These are phyloP conservation scores for Oenanthe melanoleuca DNA, from an alignment of 2,113 vertebrate genomes.

Conservation along the genomic window DNA sequence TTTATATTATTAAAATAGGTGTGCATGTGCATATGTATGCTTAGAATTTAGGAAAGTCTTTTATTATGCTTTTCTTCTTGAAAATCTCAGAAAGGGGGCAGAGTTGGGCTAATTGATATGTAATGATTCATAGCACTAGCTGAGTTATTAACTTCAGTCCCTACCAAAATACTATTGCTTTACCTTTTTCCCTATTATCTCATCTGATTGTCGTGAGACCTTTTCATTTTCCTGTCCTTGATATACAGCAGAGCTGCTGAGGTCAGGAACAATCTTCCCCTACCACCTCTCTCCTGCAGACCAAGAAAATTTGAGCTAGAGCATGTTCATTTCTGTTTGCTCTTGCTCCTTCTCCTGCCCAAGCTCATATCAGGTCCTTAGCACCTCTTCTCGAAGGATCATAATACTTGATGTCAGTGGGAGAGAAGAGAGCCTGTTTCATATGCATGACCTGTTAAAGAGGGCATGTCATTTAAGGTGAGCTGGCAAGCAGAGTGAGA, in stretches of 20 bases:
- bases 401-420: neutral
- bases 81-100: neutral
- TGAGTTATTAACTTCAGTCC: neutral
- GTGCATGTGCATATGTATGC: neutral
- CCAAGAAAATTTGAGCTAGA: neutral
- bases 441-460: neutral
- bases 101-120: neutral
- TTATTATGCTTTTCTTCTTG: neutral
- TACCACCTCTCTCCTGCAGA: neutral
- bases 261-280: neutral
- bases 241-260: neutral
- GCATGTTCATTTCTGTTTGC: neutral
- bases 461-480: neutral
- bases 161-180: neutral
- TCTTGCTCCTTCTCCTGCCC: neutral
- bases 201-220: neutral
- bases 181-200: neutral
- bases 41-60: neutral
- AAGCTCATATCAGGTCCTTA: neutral
- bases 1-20: neutral
- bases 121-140: neutral
- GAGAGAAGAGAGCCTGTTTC: neutral
- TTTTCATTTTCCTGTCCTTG: neutral
- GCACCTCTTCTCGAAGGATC: neutral
- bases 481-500: neutral